These are phyloP conservation scores for Ceryle rudis DNA, from an alignment of 2,797 vertebrate genomes.

Conservation along the genomic window DNA sequence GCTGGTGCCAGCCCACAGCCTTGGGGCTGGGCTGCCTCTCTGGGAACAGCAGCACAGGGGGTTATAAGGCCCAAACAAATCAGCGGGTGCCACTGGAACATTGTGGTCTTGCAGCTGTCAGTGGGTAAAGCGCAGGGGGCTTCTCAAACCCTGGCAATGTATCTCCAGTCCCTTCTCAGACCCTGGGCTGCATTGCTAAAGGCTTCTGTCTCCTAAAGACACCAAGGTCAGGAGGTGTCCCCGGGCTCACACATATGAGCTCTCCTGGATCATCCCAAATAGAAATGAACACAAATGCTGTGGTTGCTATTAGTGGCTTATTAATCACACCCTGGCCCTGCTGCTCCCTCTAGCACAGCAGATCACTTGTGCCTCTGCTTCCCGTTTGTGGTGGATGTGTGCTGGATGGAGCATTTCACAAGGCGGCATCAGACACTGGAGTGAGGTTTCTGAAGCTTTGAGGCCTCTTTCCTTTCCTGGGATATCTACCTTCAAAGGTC, in stretches of 20 bases:
- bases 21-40: not conserved
- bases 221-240: not conserved
- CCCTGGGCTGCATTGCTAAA: not conserved
- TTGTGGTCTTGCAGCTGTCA: too few relatives aligned
- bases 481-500: conserved; percentile 68
- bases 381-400: not conserved
- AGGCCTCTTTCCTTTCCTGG: not conserved
- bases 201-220: not conserved
- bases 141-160: not conserved
- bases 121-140: fast-evolving
- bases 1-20: not conserved
- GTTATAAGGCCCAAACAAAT: not conserved
- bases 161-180: not conserved
- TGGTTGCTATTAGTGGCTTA: conserved; percentile 25
- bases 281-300: not conserved
- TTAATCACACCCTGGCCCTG: not conserved
- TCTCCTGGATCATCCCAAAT: not conserved
- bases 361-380: not conserved
- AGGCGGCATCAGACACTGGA: not conserved
- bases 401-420: not conserved
- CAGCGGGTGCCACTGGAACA: not conserved
- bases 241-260: not conserved
- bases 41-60: not conserved
- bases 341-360: not conserved
- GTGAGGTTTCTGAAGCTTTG: not conserved